phyloP scores from a whole-genome alignment of 2,888 invertebrate genomes.

The Anthoptus insignis region DNA sequence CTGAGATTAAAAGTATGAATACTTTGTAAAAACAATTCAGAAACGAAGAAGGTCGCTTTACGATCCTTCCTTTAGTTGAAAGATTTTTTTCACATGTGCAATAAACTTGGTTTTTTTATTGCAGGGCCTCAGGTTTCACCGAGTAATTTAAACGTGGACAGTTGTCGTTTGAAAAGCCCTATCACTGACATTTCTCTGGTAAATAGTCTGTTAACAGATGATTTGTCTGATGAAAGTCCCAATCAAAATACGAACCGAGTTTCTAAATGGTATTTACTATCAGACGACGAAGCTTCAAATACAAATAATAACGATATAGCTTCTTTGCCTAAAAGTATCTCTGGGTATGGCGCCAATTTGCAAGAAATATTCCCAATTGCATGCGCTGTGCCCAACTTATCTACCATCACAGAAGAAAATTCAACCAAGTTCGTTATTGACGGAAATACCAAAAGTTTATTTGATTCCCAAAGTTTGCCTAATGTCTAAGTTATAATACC shows the following conservation, averaged over 20 bases:
- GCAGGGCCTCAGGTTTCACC: background rate
- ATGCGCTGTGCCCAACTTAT: constrained; percentile 74
- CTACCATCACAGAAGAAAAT: constrained; percentile 71
- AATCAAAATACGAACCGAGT: constrained; percentile 32
- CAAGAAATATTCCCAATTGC: constrained; percentile 71
- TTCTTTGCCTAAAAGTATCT: constrained; percentile 1
- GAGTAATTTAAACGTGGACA: background rate
- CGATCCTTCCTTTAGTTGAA: no score
- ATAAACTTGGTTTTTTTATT: constrained; percentile 3
- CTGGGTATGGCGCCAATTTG: constrained; percentile 62
- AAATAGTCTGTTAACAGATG: constrained; percentile 74
- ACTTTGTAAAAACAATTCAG: no score
- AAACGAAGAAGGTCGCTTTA: no score
- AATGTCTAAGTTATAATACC: background rate
- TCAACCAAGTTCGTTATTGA: constrained; percentile 48
- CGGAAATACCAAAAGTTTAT: constrained; percentile 20
- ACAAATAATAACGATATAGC: constrained; percentile 50
- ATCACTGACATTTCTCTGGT: constrained; percentile 49
- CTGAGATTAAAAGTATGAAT: no score
- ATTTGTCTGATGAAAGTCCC: constrained; percentile 63
- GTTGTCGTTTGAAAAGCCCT: constrained; percentile 17
- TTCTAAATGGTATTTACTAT: constrained; percentile 71
- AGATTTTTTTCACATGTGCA: no score
- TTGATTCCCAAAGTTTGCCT: constrained; percentile 15
- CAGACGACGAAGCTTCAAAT: constrained; percentile 71